These are phyloP conservation scores for Odontamblyopus rebecca DNA, from an alignment of 2,797 vertebrate genomes.

Conservation along the genomic window DNA sequence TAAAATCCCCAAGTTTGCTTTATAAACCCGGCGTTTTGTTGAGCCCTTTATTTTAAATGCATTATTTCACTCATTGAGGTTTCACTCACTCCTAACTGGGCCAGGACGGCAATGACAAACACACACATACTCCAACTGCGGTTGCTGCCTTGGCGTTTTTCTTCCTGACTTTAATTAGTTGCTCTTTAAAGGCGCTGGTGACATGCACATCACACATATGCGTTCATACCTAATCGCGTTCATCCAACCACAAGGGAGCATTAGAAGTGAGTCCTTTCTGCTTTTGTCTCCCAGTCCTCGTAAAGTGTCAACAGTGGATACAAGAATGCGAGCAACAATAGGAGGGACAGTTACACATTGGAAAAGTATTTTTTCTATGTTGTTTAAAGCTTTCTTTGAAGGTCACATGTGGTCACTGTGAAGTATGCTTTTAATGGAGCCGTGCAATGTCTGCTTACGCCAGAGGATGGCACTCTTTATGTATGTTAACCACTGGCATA, in stretches of 20 bases:
- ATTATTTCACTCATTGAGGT: constrained; percentile 66
- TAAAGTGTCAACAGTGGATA: constrained; percentile 24
- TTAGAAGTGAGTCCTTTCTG: constrained; percentile 31
- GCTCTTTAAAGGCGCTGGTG: constrained; percentile 63
- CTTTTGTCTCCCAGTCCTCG: constrained; percentile 21
- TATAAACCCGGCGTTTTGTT: constrained; percentile 76
- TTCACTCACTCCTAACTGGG: constrained; percentile 37
- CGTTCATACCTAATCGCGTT: constrained; percentile 41
- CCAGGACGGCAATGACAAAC: constrained; percentile 67
- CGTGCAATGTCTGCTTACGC: constrained; percentile 40
- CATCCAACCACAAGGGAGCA: constrained; percentile 28
- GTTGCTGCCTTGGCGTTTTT: constrained; percentile 72
- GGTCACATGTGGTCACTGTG: constrained; percentile 61
- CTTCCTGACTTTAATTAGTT: constrained; percentile 71
- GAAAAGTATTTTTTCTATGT: constrained; percentile 54
- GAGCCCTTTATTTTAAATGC: constrained; percentile 63
- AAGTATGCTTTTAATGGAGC: constrained; percentile 30
- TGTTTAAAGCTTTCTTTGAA: constrained; percentile 44
- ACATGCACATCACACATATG: constrained; percentile 21
- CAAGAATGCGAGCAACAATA: constrained; percentile 34
- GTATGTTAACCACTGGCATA: constrained; percentile 32
- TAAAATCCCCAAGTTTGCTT: constrained; percentile 77
- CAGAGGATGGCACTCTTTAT: constrained; percentile 69
- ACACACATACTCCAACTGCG: constrained; percentile 55
- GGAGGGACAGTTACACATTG: constrained; percentile 46